Conservation (phyloP, 2,797 vertebrate species). For the Megalops cyprinoides region DNA sequence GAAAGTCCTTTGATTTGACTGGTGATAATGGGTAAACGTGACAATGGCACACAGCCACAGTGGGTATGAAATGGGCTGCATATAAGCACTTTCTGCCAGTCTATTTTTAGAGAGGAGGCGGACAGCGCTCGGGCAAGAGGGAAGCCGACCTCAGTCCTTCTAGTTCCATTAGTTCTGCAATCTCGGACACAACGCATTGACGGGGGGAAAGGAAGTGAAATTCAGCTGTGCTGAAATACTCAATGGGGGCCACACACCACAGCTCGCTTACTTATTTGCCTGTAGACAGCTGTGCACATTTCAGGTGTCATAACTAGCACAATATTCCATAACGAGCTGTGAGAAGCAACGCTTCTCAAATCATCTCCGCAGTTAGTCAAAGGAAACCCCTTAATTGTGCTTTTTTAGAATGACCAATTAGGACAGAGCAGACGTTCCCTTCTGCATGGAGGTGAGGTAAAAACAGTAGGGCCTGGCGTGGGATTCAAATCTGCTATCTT, state of each 20-base stretch:
- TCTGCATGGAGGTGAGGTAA: no score
- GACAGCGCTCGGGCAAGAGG: constrained; percentile 2
- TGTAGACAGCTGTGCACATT: background rate
- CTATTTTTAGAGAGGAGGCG: constrained; percentile 2
- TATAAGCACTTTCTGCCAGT: background rate
- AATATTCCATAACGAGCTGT: background rate
- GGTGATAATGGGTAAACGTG: no score
- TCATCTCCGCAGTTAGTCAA: background rate
- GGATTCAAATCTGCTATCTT: no score
- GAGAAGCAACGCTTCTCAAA: no score
- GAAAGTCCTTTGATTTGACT: no score
- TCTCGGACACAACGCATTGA: background rate
- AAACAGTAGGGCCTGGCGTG: no score
- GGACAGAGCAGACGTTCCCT: background rate
- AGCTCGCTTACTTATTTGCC: background rate
- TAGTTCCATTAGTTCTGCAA: background rate
- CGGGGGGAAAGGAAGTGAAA: background rate
- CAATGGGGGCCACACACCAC: background rate
- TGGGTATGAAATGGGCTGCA: background rate
- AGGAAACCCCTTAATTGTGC: background rate
- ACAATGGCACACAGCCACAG: background rate
- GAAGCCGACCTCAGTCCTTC: constrained; percentile 4
- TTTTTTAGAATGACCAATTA: background rate
- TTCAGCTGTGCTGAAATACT: background rate
- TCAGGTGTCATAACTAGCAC: background rate